Base-by-base conservation (phyloP, 1,140 invertebrate species). In the Microplitis mediator region DNA sequence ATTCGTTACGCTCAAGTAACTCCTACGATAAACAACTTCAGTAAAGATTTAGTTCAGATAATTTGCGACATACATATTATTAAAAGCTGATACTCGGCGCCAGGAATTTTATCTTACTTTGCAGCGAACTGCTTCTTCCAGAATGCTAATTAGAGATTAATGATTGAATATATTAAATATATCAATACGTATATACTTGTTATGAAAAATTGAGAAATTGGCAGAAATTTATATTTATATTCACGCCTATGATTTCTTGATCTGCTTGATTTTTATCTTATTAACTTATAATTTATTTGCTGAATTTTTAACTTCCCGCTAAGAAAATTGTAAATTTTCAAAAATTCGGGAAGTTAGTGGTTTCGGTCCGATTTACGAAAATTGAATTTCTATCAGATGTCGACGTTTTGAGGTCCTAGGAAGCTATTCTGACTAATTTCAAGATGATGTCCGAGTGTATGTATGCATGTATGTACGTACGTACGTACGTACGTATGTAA, bases 111-210 rank as follows among this genome's bases (percentile, higher is more conserved):
- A 58, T 58, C 36, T 23, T 65, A 11, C 11, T 45, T 65, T 65
- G 36, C 36, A 36, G 45, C 13, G 34, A 65, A 39, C 63, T 45
- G 45, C 63, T 65, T 45, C 36, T 65, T 65, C 63, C n/a, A 65
- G 63, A 65, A 65, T 65, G 63, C 63, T 65, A 65, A 65, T 65
- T n/a, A 65, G 63, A 9, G 63, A 50, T 65, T 65, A 65, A 65
- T 65, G 63, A 65, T 39, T 45, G 39, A 45, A 45, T 45, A 5
- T 11, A 45, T 65, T 45, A 34, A 31, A 39, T 65, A 65, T 51
- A 45, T 51, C 13, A 4, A 35, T n/a, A 65, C 6, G 9, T 31
- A 16, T 32, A 58, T n/a, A 9, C 23, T 51, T 65, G n/a, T 45
- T 8, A 65, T 14, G 4, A 65, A 65, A 36, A 65, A 51, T 65